Base-by-base conservation (phyloP, 2,888 invertebrate species). In the Calliopum simillimum region DNA sequence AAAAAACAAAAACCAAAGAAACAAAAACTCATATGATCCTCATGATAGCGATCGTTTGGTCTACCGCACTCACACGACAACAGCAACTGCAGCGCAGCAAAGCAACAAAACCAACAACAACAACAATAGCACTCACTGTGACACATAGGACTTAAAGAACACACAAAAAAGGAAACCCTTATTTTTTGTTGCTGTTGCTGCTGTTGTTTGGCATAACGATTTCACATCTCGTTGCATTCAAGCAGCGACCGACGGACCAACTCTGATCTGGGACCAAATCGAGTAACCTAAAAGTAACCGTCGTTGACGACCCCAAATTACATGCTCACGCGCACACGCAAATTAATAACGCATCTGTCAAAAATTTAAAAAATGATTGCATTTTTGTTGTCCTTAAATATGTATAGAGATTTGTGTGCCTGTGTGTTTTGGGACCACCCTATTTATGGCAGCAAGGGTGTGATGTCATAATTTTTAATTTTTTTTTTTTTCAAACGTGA, bases 311-410 rank as follows among this genome's bases (percentile, higher is more conserved):
- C 73, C 78, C 75, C 80, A 79, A 81, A 83, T 84, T 84, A 82
- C 78, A 84, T 79, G 84, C 82, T 80, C 79, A 82, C 79, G 77
- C 81, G 82, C 80, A 79, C 81, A 83, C 80, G 79, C 79, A 83
- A 83, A 83, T 83, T 82, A 82, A 82, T 81, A 82, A 80, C 80
- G 78, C 83, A 83, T 83, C 84, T 83, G 83, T 77, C 78, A 73
- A 62, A 76, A 76, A 81, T 79, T 77, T 75, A 53, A 67, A n/a
- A 61, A 56, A 66, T 61, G 55, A 68, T 53, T 47, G 53, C 46
- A 63, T 58, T 56, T 49, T 47, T 53, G 33, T 19, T n/a, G 41
- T 19, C 25, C 5, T 47, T 33, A 33, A 21, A 53, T 4, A 6
- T 33, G 33, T 33, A n/a, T n/a, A n/a, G n/a, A 33, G 33, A 33